Base-by-base conservation (phyloP, 64 coral and sea anemone species). In the Acropora yongei region DNA sequence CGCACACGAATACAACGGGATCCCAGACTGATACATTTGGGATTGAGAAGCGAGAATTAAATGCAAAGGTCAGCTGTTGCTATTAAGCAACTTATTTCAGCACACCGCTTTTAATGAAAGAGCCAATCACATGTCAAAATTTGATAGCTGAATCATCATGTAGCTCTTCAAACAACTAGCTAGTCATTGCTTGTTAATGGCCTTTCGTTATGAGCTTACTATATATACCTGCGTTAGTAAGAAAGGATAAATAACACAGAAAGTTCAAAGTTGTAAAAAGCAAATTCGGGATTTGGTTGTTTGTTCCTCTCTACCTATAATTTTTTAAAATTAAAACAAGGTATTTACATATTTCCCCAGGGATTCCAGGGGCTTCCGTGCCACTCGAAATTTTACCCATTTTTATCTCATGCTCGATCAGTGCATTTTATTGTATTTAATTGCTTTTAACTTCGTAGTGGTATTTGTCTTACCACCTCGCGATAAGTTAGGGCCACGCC, bases 401-500 rank as follows among this genome's bases (percentile, higher is more conserved):
- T 44, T 41, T 40, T 60, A 41, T 60, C n/a, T 80, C 41, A 9
- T 41, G 14, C 49, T 5, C 2, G 68, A 71, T 20, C 61, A 7
- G 17, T 66, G 61, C 61, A 8, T 13, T 18, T 9, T 5, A 75
- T 75, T 2, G 13, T 11, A 12, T 4, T 13, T 75, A 44, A 43
- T 75, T 8, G 6, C 44, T 42, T 75, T 44, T 44, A 2, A 3
- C 13, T 75, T 75, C 73, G 67, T 20, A 43, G 46, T 67, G 12
- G 14, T 45, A 45, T 83, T 83, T 83, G 44, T 67, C 2, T 43
- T 83, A 41, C 80, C 57, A 83, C 42, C 10, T 18, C 50, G 18
- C 12, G 80, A 83, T 83, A 83, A 83, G 9, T 40, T 4, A 0
- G 13, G 73, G 39, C 73, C 53, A 83, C 80, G 58, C 57, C 80